These are phyloP conservation scores for Chitala chitala DNA, from an alignment of 2,113 vertebrate species.

Conservation along the genomic window DNA sequence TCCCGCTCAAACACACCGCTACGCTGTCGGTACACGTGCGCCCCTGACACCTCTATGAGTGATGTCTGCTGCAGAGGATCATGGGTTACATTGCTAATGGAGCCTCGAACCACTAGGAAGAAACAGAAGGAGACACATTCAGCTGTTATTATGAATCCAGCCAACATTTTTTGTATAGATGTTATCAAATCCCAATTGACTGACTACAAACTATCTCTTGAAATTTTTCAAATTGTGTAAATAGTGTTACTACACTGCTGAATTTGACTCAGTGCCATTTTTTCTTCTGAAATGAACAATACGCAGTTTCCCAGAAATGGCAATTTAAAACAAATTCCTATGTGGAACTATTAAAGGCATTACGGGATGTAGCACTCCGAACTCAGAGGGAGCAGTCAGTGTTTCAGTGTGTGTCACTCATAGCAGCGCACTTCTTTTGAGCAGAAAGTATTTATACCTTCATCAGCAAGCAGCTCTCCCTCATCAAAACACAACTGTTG, in stretches of 20 bases:
- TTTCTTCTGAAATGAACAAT: neutral
- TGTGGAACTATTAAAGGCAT: no score
- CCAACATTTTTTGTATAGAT: no score
- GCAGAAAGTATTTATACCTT: constrained; percentile 40
- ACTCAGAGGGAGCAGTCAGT: no score
- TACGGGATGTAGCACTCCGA: no score
- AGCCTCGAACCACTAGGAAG: constrained; percentile 66
- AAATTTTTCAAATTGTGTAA: no score
- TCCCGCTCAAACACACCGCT: constrained; percentile 58
- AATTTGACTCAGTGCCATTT: neutral
- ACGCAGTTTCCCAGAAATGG: no score
- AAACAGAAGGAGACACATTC: constrained; percentile 21
- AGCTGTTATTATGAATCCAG: neutral
- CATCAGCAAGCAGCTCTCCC: constrained; percentile 50
- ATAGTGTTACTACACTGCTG: no score
- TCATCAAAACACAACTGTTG: constrained; percentile 38
- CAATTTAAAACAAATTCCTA: no score
- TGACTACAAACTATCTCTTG: no score
- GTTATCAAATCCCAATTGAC: no score
- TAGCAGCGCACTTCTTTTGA: neutral
- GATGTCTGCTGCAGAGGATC: constrained; percentile 53
- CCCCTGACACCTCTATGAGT: constrained; percentile 49
- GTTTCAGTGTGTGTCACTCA: no score
- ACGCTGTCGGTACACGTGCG: constrained; percentile 66
- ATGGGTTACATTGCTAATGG: constrained; percentile 61